phyloP scores from a whole-genome alignment of 1,140 invertebrate genomes.

The Zaprionus ornatus region DNA sequence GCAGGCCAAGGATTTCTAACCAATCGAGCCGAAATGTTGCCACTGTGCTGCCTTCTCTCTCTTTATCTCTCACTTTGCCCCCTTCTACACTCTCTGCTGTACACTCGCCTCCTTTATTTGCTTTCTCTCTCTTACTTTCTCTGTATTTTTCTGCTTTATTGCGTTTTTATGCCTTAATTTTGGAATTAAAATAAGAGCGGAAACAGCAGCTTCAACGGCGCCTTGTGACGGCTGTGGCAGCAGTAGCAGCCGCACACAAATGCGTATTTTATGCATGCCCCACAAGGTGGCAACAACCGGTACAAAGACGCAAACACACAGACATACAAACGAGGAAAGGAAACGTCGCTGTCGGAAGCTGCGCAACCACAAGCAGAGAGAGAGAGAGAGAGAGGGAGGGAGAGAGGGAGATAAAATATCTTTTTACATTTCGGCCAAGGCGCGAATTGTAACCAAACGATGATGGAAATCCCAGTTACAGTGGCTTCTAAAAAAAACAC shows the following conservation, averaged over 20 bases:
- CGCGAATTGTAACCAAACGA: slow-evolving; percentile 73
- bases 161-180: slow-evolving; percentile 49
- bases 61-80: neutral
- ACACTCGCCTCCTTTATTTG: neutral
- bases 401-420: slow-evolving; percentile 13
- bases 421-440: slow-evolving; percentile 26
- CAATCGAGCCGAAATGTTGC: slow-evolving; percentile 17
- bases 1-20: slow-evolving; percentile 4
- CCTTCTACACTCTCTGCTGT: neutral
- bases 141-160: slow-evolving; percentile 66
- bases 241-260: slow-evolving; percentile 39
- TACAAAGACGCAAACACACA: slow-evolving; percentile 26
- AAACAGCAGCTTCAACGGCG: slow-evolving; percentile 41
- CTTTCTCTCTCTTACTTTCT: neutral
- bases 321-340: neutral
- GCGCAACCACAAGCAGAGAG: neutral
- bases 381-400: neutral
- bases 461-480: slow-evolving; percentile 30
- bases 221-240: slow-evolving; percentile 57
- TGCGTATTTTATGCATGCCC: slow-evolving; percentile 75
- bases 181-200: slow-evolving; percentile 41
- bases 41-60: slow-evolving; percentile 1
- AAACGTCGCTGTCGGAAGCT: slow-evolving; percentile 46
- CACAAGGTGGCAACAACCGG: slow-evolving; percentile 65
- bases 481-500: slow-evolving; percentile 2